phyloP scores from a whole-genome alignment of 2,797 vertebrate species.

The Lagorchestes hirsutus region DNA sequence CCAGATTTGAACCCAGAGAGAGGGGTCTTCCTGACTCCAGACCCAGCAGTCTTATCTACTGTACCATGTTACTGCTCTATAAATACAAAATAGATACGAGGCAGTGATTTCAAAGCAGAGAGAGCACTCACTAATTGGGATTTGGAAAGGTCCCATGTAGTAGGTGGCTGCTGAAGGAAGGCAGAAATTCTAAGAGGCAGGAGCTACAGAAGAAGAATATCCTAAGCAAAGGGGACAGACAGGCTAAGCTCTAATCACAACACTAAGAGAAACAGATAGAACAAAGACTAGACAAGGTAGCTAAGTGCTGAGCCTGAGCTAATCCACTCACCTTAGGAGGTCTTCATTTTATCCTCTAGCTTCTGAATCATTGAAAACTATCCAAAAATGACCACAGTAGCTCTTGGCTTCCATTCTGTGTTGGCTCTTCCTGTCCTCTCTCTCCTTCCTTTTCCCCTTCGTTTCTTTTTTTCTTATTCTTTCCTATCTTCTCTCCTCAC shows the following conservation, averaged over 20 bases:
- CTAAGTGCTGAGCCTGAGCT: background rate
- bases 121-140: background rate
- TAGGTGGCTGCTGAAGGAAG: background rate
- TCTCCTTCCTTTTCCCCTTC: background rate
- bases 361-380: background rate
- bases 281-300: background rate
- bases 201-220: background rate
- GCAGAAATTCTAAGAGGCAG: background rate
- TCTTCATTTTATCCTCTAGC: background rate
- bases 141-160: accelerated
- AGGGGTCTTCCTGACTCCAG: background rate
- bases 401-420: background rate
- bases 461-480: background rate
- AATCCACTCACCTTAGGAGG: background rate
- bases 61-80: background rate
- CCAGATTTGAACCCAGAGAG: background rate
- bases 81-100: background rate
- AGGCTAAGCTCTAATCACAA: background rate
- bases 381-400: background rate
- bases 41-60: background rate
- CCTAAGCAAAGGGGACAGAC: background rate
- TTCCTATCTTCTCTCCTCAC: background rate
- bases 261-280: background rate
- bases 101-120: background rate
- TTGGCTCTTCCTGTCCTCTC: background rate